Evolutionary conservation across 2,888 invertebrate species (phyloP), one percentile per base, ranked within the genome.

Genomic region (Pseudoips prasinana): DNA sequence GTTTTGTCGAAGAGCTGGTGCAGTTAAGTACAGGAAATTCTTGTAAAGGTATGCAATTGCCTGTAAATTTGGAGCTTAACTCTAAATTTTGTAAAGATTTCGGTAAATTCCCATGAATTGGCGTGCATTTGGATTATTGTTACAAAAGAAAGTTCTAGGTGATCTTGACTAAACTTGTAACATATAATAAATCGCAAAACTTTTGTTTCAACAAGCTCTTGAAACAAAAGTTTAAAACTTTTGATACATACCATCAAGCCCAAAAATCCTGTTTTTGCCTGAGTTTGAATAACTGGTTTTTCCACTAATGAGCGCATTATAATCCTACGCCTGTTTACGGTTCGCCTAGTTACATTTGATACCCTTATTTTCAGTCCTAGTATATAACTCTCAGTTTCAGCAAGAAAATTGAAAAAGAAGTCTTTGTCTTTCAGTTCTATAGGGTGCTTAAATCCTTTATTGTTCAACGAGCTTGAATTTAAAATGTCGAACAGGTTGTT

Each of bases 401-500:
- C 22, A n/a, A 6, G 22, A n/a, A 22, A 22, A 3, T 22, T 3
- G 7, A 8, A 22, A 22, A 22, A n/a, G 5, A 6, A 3, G 7
- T 22, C 8, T 22, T n/a, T 23, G 23, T 23, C 30, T 23, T 24
- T 11, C 22, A n/a, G n/a, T n/a, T n/a, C n/a, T n/a, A n/a, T n/a
- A n/a, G n/a, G n/a, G n/a, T n/a, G n/a, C n/a, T n/a, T n/a, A n/a
- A n/a, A n/a, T n/a, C n/a, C n/a, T n/a, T n/a, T n/a, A n/a, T n/a
- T n/a, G n/a, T n/a, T n/a, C 18, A 18, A 8, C 14, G 14, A 27
- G 25, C 22, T 30, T 14, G 40, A 39, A 19, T 45, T 46, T 9
- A 46, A 26, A 11, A 47, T 33, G 19, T 46, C 41, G 29, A 51
- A 36, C 4, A 46, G 20, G 10, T 43, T 25, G 23, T 46, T 46